Evolutionary conservation across 2,888 invertebrate genomes (phyloP).

Genomic region (Tenodera sinensis): DNA sequence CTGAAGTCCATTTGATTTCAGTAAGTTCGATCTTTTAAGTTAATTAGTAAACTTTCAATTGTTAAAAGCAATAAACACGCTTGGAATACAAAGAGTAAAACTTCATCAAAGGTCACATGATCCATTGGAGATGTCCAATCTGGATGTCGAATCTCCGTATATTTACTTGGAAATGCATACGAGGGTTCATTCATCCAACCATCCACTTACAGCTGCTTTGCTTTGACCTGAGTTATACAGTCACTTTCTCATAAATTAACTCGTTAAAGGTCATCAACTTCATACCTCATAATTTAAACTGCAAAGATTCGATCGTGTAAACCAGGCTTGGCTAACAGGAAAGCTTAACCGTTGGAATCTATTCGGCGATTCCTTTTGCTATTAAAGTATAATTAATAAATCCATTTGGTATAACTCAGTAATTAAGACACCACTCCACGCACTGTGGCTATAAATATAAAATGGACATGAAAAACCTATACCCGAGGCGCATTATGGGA

Average conservation of each 20-base stretch:
- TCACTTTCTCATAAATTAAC: not conserved
- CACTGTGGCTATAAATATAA: slow-evolving; percentile 5
- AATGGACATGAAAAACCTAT: not conserved
- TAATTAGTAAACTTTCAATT: too few relatives aligned
- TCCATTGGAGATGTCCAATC: too few relatives aligned
- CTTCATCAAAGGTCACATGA: too few relatives aligned
- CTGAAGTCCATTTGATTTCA: too few relatives aligned
- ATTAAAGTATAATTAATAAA: slow-evolving; percentile 21
- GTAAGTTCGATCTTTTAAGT: too few relatives aligned
- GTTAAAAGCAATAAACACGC: too few relatives aligned
- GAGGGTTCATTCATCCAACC: too few relatives aligned
- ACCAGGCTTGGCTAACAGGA: not conserved
- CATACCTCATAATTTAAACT: not conserved
- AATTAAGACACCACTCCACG: slow-evolving; percentile 15
- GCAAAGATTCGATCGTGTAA: not conserved
- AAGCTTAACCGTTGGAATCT: not conserved
- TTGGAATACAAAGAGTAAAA: too few relatives aligned
- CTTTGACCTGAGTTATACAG: not conserved
- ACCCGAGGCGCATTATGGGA: slow-evolving; percentile 7
- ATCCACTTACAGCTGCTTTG: too few relatives aligned
- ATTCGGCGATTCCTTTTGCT: slow-evolving; percentile 1
- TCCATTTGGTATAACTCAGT: slow-evolving; percentile 5
- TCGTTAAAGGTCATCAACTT: not conserved
- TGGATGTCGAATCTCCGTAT: too few relatives aligned
- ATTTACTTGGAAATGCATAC: too few relatives aligned